phyloP scores from a whole-genome alignment of 2,888 invertebrate genomes.

The Drosophila tripunctata region DNA sequence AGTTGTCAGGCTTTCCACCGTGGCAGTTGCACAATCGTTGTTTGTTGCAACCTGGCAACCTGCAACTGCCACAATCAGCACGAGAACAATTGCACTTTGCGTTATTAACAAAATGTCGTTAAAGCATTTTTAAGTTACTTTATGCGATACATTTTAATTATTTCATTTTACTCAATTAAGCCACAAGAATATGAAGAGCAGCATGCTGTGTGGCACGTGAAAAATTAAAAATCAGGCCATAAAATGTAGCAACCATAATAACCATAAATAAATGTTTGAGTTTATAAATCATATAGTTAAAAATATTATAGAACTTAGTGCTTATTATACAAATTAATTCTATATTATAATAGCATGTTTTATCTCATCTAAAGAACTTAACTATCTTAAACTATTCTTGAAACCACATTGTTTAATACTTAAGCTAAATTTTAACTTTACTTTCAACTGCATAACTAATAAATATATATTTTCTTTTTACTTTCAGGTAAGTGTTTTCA shows the following conservation, averaged over 20 bases:
- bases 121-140: slow-evolving; percentile 74
- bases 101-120: slow-evolving; percentile 77
- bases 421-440: not conserved
- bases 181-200: slow-evolving; percentile 40
- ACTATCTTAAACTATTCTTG: not conserved
- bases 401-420: not conserved
- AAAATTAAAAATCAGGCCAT: slow-evolving; percentile 26
- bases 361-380: not conserved
- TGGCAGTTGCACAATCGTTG: slow-evolving; percentile 20
- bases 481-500: slow-evolving; percentile 60
- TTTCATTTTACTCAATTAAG: slow-evolving; percentile 72
- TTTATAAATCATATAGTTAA: too few relatives aligned
- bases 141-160: slow-evolving; percentile 68
- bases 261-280: too few relatives aligned
- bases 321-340: not conserved
- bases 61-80: slow-evolving; percentile 35
- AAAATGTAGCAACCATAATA: slow-evolving; percentile 8
- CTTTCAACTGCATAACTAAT: not conserved
- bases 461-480: slow-evolving; percentile 4
- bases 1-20: slow-evolving; percentile 15
- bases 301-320: not conserved
- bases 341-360: slow-evolving; percentile 21
- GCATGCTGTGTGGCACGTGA: slow-evolving; percentile 16
- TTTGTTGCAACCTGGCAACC: slow-evolving; percentile 33
- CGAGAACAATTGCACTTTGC: slow-evolving; percentile 69